phyloP scores from a whole-genome alignment of 2,888 invertebrate species.

The Agrotis segetum region DNA sequence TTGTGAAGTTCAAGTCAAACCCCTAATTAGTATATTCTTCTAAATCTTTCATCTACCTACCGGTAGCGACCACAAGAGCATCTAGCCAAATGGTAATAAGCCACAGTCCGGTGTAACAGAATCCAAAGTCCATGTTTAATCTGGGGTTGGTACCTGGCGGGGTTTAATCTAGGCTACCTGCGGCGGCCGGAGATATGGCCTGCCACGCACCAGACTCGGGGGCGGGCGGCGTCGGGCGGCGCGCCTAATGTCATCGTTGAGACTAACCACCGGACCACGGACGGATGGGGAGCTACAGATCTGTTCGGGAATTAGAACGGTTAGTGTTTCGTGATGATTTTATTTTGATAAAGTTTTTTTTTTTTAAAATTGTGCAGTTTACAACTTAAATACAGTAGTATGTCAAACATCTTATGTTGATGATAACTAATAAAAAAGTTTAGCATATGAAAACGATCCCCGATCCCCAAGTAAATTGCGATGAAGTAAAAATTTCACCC shows the following conservation, averaged over 20 bases:
- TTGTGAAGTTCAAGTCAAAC: too few species aligned
- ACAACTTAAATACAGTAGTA: background rate
- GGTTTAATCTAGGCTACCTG: conserved; percentile 68
- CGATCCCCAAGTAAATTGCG: too few species aligned
- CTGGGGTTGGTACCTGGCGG: conserved; percentile 61
- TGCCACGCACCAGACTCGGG: conserved; percentile 44
- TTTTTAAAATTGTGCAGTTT: background rate
- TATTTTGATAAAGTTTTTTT: background rate
- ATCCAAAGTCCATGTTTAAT: conserved; percentile 60
- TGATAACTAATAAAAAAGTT: background rate
- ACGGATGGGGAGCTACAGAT: conserved; percentile 30
- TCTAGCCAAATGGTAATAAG: background rate
- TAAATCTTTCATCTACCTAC: background rate
- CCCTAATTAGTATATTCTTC: too few species aligned
- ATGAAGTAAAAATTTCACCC: too few species aligned
- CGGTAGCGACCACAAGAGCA: too few species aligned
- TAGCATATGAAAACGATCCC: too few species aligned
- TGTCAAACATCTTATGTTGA: background rate
- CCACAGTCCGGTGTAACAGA: conserved; percentile 46
- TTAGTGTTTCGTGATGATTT: background rate
- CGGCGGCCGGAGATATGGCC: conserved; percentile 65
- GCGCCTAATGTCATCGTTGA: conserved; percentile 50
- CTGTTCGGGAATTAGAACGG: conserved; percentile 22
- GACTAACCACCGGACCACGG: conserved; percentile 36
- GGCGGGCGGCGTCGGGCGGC: background rate